Evolutionary conservation across 2,113 vertebrate species (phyloP), one percentile per base, ranked within the genome.

Genomic region (Cebus imitator): DNA sequence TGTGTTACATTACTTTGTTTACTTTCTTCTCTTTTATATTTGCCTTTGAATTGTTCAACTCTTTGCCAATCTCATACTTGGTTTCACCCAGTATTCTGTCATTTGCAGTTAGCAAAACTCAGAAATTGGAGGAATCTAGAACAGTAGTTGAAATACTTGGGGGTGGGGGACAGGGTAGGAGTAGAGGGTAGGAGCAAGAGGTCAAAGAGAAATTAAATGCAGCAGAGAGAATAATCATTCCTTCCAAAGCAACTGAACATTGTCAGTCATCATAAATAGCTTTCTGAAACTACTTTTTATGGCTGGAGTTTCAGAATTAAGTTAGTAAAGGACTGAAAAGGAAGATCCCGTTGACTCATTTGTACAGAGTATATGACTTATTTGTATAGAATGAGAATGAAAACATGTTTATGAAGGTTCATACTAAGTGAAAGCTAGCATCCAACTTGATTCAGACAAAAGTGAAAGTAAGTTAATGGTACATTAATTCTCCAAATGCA

Each of bases 311-410:
- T 83, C 27, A 91, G 55, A 97, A 90, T n/a, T 87, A 88, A 88
- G 32, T 78, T 68, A 97, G 48, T 87, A 32, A 96, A 66, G 73
- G 88, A 68, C 76, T 89, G 6, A 87, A 94, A 96, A 91, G 50
- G 40, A 81, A 16, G 45, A 48, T 68, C 89, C 3, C n/a, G 45
- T 90, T 90, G 85, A 95, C 37, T 92, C 70, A 80, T 70, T 89
- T 82, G 48, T 93, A 58, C 8, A 94, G 72, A 76, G 35, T 88
- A 32, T 76, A 32, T 95, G 94, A 93, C 52, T 96, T 64, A 87
- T 92, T 90, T 89, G 70, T 83, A 92, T 21, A 85, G 73, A 95
- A 87, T 87, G n/a, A 94, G 73, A 95, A 87, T 87, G n/a, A 94
- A 90, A 82, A 91, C 61, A 90, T 81, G 83, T 94, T 97, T 93